Evolutionary conservation across 2,797 vertebrate genomes (phyloP).

Genomic region (Siniperca obscura): DNA sequence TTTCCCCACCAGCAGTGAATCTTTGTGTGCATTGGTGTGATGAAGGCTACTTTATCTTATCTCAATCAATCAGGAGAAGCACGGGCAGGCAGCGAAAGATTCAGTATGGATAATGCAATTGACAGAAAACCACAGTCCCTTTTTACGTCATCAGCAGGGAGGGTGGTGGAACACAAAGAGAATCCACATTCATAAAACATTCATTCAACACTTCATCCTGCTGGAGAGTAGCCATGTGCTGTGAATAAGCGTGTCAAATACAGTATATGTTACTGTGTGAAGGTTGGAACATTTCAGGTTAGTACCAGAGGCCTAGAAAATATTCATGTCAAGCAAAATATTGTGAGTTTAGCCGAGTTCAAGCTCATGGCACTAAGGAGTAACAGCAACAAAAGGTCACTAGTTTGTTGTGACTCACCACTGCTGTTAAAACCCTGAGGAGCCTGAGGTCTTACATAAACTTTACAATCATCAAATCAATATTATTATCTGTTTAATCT

Average conservation of each 20-base stretch:
- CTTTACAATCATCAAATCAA: slow-evolving; percentile 9
- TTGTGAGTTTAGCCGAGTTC: neutral
- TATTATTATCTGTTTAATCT: neutral
- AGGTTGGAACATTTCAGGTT: neutral
- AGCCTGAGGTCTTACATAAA: slow-evolving; percentile 11
- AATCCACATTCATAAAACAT: slow-evolving; percentile 53
- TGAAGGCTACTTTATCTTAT: neutral
- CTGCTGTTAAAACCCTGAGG: neutral
- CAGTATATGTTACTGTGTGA: neutral
- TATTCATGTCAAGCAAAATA: neutral
- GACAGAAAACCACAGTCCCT: slow-evolving; percentile 18
- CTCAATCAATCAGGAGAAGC: slow-evolving; percentile 14
- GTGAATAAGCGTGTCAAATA: slow-evolving; percentile 31
- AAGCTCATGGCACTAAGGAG: neutral
- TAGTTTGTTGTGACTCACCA: slow-evolving; percentile 30
- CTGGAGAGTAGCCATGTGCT: slow-evolving; percentile 2
- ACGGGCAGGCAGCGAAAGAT: neutral
- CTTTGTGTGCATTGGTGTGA: neutral
- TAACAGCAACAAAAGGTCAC: neutral
- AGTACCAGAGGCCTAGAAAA: neutral
- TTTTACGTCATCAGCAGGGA: slow-evolving; percentile 31
- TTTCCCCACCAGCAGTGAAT: neutral
- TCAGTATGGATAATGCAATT: slow-evolving; percentile 28
- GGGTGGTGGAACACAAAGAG: slow-evolving; percentile 16
- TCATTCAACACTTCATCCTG: slow-evolving; percentile 44